Conservation (phyloP, 2,888 invertebrate genomes). For the Girardia tigrina region DNA sequence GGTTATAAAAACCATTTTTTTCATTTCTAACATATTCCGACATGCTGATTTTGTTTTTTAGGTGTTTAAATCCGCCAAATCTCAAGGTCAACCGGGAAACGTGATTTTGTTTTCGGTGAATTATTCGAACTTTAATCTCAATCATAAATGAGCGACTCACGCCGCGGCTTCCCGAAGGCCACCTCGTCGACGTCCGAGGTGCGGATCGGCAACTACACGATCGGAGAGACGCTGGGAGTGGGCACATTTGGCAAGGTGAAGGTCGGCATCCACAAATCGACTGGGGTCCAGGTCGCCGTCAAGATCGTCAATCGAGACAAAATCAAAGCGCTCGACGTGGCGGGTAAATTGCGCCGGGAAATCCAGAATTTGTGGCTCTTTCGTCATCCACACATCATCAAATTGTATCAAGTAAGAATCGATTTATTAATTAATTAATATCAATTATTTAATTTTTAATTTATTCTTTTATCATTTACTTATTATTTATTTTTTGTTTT, state of each 20-base stretch:
- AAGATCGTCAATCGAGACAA: slow-evolving; percentile 95
- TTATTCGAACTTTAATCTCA: neutral
- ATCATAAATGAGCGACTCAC: neutral
- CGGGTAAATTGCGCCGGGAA: slow-evolving; percentile 91
- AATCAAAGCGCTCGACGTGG: slow-evolving; percentile 95
- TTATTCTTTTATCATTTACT: too few species aligned
- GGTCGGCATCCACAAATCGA: slow-evolving; percentile 88
- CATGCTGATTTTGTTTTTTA: neutral
- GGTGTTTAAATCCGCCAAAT: neutral
- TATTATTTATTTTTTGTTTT: too few species aligned
- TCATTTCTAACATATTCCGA: too few species aligned
- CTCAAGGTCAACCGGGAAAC: slow-evolving; percentile 18
- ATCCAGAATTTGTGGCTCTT: slow-evolving; percentile 98
- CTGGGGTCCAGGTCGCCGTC: slow-evolving; percentile 93
- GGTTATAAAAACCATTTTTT: too few species aligned
- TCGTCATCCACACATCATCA: slow-evolving; percentile 96
- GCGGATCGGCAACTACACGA: slow-evolving; percentile 80
- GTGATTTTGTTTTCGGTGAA: slow-evolving; percentile 14
- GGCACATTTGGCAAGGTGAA: slow-evolving; percentile 99
- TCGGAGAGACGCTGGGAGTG: slow-evolving; percentile 81
- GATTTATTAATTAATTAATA: neutral
- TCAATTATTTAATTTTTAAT: neutral
- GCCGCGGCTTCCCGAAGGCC: neutral
- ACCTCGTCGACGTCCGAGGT: slow-evolving; percentile 27
- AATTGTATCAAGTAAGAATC: slow-evolving; percentile 59